Conservation (phyloP, 92 coral and sea anemone species). For the Diadumene lineata region DNA sequence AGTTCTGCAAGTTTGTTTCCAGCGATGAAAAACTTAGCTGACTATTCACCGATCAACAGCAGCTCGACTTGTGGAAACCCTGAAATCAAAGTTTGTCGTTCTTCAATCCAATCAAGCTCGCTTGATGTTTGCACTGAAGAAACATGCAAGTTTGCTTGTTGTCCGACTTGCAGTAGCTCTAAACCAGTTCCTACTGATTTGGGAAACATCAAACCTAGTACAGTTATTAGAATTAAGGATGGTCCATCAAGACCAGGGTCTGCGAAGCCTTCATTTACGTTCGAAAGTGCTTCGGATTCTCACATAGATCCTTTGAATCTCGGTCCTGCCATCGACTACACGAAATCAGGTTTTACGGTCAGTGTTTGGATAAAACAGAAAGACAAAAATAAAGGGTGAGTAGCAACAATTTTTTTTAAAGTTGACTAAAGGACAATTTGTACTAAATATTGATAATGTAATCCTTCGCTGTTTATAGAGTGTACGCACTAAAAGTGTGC, state of each 20-base stretch:
- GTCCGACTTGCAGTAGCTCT: constrained; percentile 55
- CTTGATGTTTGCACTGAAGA: constrained; percentile 66
- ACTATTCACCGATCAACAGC: constrained; percentile 61
- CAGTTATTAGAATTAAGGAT: constrained; percentile 30
- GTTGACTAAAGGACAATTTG: not conserved
- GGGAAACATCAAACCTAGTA: constrained; percentile 7
- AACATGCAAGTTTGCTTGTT: constrained; percentile 79
- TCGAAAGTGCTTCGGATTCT: constrained; percentile 54
- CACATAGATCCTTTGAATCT: constrained; percentile 51
- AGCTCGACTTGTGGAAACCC: constrained; percentile 90
- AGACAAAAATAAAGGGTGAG: constrained; percentile 83
- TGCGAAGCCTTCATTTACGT: constrained; percentile 54
- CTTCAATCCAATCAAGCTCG: constrained; percentile 34
- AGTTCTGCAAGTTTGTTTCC: constrained; percentile 66
- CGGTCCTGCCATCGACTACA: constrained; percentile 54
- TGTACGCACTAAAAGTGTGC: too few relatives aligned
- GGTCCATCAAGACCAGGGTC: constrained; percentile 80
- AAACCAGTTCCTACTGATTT: constrained; percentile 54
- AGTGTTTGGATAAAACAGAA: constrained; percentile 89
- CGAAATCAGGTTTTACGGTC: constrained; percentile 60
- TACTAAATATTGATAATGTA: too few relatives aligned
- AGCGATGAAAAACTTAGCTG: constrained; percentile 60
- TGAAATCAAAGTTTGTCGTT: constrained; percentile 63
- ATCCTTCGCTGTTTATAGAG: not conserved
- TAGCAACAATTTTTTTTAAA: not conserved